phyloP scores from a whole-genome alignment of 2,797 vertebrate genomes.

The Tokudaia tokunoshimensis region DNA sequence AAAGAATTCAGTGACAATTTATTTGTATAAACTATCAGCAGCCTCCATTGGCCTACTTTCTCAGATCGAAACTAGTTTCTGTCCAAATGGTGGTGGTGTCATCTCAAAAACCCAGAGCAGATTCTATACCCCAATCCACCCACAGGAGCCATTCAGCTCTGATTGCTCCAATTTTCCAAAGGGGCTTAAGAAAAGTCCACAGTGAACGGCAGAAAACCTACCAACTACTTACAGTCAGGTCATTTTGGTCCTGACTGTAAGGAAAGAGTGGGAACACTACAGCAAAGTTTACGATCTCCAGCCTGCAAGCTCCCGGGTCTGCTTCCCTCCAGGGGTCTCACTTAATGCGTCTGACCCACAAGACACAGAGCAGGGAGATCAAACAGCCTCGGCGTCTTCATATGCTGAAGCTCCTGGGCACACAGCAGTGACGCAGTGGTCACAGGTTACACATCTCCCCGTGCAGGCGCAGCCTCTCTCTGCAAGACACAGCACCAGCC shows the following conservation, averaged over 20 bases:
- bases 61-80: slow-evolving; percentile 31
- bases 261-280: neutral
- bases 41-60: neutral
- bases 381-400: neutral
- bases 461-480: neutral
- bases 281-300: neutral
- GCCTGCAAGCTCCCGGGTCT: neutral
- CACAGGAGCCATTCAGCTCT: slow-evolving; percentile 11
- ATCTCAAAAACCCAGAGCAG: slow-evolving; percentile 6
- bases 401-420: neutral
- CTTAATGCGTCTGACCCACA: neutral
- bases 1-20: neutral
- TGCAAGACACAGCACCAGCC: neutral
- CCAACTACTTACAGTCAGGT: neutral
- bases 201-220: neutral
- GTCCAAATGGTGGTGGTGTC: neutral
- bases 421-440: neutral
- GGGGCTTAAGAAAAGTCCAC: neutral
- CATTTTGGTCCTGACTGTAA: neutral
- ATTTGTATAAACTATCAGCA: neutral
- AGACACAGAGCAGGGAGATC: neutral
- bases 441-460: neutral
- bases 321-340: neutral
- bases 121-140: neutral
- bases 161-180: neutral